phyloP scores from a whole-genome alignment of 64 coral and sea anemone genomes.

The Cladopsammia gracilis region DNA sequence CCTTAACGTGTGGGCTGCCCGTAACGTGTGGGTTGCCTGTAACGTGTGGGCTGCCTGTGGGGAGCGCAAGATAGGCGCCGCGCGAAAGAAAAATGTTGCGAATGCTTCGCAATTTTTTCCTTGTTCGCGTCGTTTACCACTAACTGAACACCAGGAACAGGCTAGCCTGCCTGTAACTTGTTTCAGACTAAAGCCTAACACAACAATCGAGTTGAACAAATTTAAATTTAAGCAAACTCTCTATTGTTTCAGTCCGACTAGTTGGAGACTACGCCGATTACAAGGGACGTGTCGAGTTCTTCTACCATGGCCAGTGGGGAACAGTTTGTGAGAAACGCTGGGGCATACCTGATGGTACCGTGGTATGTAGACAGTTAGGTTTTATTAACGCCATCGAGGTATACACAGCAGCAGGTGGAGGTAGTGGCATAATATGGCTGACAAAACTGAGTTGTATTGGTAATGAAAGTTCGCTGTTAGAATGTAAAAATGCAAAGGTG shows the following conservation, averaged over 20 bases:
- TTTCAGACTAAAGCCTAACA: no score
- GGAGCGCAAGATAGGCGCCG: no score
- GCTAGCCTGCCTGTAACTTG: no score
- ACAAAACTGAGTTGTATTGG: background rate
- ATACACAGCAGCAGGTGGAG: background rate
- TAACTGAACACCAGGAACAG: no score
- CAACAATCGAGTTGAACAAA: no score
- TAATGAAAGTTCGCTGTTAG: background rate
- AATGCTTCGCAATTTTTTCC: no score
- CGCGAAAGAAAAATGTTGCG: no score
- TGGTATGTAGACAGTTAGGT: background rate
- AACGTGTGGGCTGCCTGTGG: no score
- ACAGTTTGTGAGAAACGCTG: conserved; percentile 1
- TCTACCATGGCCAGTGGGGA: background rate
- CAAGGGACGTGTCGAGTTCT: background rate
- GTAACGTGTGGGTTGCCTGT: no score
- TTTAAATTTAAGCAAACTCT: background rate
- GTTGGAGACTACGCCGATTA: background rate
- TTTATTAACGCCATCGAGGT: background rate
- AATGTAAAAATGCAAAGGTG: background rate
- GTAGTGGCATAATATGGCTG: background rate
- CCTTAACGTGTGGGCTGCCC: no score
- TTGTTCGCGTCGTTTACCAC: no score
- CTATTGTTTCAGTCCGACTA: background rate
- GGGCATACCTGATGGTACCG: background rate